phyloP scores from a whole-genome alignment of 2,113 vertebrate species.

The Sapajus apella region DNA sequence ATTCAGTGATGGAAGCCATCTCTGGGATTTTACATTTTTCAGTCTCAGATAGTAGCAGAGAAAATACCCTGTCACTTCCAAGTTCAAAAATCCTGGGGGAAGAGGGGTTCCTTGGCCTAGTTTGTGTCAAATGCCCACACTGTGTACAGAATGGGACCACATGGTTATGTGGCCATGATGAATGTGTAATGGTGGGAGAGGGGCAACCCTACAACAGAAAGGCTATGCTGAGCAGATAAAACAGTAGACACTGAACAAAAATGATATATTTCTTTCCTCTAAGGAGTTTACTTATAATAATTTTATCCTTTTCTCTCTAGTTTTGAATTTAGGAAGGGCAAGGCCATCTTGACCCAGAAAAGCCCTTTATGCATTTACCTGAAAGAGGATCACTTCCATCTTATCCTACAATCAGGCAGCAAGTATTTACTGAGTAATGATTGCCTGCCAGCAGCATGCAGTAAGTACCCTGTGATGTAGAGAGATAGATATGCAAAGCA shows the following conservation, averaged over 20 bases:
- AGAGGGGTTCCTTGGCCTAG: not conserved
- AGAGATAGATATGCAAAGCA: constrained; percentile 71
- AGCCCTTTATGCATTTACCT: constrained; percentile 53
- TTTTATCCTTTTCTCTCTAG: constrained; percentile 58
- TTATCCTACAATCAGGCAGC: constrained; percentile 68
- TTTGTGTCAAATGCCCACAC: not conserved
- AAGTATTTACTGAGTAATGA: constrained; percentile 71
- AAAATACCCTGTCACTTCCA: not conserved
- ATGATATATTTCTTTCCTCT: not conserved
- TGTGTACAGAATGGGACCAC: not conserved
- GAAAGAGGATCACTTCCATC: constrained; percentile 58
- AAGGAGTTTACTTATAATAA: constrained; percentile 42
- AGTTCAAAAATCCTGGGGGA: not conserved
- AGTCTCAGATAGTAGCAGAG: not conserved
- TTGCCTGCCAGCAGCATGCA: constrained; percentile 68
- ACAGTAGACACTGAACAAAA: not conserved
- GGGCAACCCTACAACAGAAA: not conserved
- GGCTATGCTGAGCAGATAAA: not conserved
- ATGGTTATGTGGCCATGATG: not conserved
- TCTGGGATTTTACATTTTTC: not conserved
- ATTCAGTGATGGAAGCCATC: not conserved
- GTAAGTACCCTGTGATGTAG: constrained; percentile 65
- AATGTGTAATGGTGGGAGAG: not conserved
- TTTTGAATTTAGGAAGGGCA: constrained; percentile 65
- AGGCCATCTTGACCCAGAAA: constrained; percentile 60